These are phyloP conservation scores for Sepiola atlantica DNA, from an alignment of 2,888 invertebrate species.

Conservation along the genomic window DNA sequence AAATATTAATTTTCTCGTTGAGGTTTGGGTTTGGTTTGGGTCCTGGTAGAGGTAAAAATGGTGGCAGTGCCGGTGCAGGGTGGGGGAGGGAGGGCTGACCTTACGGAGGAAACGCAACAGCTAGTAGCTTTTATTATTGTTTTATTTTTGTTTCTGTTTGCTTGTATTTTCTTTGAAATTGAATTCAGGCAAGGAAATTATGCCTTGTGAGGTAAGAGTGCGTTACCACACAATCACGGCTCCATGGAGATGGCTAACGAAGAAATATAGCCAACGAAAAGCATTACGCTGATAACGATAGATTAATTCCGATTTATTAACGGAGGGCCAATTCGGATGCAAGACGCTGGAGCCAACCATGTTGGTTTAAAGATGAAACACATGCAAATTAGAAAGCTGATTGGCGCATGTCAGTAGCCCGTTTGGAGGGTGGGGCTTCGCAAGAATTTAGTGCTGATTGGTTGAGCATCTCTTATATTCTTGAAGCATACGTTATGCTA, in stretches of 20 bases:
- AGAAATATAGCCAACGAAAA: constrained; percentile 22
- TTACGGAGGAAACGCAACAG: background rate
- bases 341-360: constrained; percentile 16
- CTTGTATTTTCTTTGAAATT: background rate
- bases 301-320: constrained; percentile 9
- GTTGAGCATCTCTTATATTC: background rate
- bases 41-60: background rate
- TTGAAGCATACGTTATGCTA: background rate
- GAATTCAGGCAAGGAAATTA: background rate
- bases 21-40: background rate
- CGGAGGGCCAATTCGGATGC: background rate
- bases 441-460: background rate
- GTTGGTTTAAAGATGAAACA: background rate
- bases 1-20: background rate
- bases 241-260: constrained; percentile 32
- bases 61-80: no score
- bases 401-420: background rate
- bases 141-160: background rate
- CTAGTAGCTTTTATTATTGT: background rate
- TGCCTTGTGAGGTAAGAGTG: constrained; percentile 20
- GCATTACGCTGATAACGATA: background rate
- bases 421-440: background rate
- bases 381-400: background rate
- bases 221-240: background rate
- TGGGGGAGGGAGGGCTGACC: background rate